Conservation (phyloP, 2,888 invertebrate genomes). For the Brachyopa scutellaris region DNA sequence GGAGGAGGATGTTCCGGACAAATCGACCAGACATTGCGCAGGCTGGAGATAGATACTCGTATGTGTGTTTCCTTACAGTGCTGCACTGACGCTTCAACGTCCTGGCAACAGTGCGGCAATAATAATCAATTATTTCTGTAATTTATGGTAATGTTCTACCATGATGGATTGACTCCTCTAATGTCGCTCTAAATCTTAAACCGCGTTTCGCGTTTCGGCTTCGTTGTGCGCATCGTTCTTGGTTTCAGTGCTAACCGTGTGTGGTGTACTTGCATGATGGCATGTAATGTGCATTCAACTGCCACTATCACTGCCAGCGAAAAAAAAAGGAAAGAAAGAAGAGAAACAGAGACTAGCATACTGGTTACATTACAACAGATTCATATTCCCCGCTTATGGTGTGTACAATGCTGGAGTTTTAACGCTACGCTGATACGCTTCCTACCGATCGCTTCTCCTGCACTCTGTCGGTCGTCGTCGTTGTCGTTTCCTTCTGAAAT, state of each 20-base stretch:
- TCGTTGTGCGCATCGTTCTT: conserved; percentile 56
- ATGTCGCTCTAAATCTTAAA: conserved; percentile 82
- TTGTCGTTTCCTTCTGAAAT: conserved; percentile 63
- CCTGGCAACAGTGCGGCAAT: conserved; percentile 75
- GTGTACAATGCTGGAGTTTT: conserved; percentile 64
- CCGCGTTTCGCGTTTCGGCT: conserved; percentile 72
- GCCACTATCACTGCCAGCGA: conserved; percentile 60
- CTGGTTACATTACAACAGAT: conserved; percentile 59
- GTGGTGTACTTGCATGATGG: conserved; percentile 66
- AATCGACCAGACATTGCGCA: conserved; percentile 30
- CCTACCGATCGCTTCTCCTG: conserved; percentile 75
- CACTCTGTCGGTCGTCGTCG: conserved; percentile 16
- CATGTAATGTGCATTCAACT: conserved; percentile 71
- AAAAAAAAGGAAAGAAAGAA: background rate
- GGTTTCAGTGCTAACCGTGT: conserved; percentile 41
- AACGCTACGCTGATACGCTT: conserved; percentile 74
- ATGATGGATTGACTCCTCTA: conserved; percentile 82
- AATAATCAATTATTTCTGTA: conserved; percentile 82
- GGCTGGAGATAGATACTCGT: no score
- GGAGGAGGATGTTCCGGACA: conserved; percentile 55
- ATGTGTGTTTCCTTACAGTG: conserved; percentile 15
- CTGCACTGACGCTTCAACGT: conserved; percentile 68
- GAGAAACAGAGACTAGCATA: background rate
- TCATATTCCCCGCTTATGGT: conserved; percentile 38
- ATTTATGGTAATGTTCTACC: conserved; percentile 82